These are phyloP conservation scores for Coendou prehensilis DNA, from an alignment of 2,797 vertebrate species.

Conservation along the genomic window DNA sequence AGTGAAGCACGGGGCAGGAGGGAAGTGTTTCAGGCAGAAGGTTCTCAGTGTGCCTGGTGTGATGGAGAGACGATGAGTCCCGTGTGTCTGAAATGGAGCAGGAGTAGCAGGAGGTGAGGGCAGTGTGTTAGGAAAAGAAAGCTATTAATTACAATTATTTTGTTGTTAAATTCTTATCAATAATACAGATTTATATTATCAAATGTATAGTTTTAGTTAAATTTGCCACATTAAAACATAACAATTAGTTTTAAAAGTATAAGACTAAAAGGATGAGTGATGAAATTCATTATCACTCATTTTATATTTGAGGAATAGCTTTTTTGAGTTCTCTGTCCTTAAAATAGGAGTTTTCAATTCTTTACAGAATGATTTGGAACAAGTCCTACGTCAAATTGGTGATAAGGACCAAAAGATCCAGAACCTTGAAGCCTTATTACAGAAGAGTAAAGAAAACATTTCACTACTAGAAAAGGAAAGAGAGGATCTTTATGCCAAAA, in stretches of 20 bases:
- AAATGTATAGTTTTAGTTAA: slow-evolving; percentile 47
- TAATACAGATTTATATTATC: slow-evolving; percentile 56
- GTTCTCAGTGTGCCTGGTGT: not conserved
- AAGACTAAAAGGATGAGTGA: slow-evolving; percentile 17
- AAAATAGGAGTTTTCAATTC: slow-evolving; percentile 75
- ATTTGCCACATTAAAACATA: slow-evolving; percentile 59
- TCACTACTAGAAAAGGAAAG: slow-evolving; percentile 96
- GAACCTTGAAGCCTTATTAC: slow-evolving; percentile 98
- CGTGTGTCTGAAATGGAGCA: not conserved
- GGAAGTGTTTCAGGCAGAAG: not conserved
- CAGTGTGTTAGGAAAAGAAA: not conserved
- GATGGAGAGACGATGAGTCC: not conserved
- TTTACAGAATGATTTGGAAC: slow-evolving; percentile 97
- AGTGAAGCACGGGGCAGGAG: not conserved
- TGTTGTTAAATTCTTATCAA: slow-evolving; percentile 58
- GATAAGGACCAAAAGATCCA: slow-evolving; percentile 99
- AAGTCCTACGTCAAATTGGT: slow-evolving; percentile 98
- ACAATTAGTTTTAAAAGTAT: slow-evolving; percentile 8
- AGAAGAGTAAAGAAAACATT: slow-evolving; percentile 97
- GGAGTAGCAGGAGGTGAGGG: not conserved
- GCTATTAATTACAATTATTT: not conserved
- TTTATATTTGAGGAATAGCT: slow-evolving; percentile 76
- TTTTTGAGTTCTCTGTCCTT: slow-evolving; percentile 73
- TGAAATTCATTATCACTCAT: slow-evolving; percentile 60
- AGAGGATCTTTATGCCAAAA: slow-evolving; percentile 98